phyloP scores from a whole-genome alignment of 2,113 vertebrate genomes.

The Pelecanoides urinatrix region DNA sequence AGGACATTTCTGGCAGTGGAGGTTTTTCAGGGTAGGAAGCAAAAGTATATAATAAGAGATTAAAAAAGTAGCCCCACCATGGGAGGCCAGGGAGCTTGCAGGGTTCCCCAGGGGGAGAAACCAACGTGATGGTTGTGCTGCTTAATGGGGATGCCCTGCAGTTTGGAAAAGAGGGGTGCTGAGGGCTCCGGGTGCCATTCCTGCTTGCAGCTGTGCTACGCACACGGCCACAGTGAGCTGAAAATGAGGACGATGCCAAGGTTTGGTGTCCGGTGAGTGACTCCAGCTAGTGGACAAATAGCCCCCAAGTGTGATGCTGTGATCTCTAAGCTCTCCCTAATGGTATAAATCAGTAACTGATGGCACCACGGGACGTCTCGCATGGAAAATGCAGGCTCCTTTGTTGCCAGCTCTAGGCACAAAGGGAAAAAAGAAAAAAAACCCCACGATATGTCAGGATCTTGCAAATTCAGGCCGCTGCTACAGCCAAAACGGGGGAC shows the following conservation, averaged over 20 bases:
- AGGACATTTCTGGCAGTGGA: background rate
- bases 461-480: background rate
- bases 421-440: background rate
- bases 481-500: background rate
- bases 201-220: accelerated
- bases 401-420: background rate
- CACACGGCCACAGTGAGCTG: background rate
- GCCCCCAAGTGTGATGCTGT: background rate
- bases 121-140: background rate
- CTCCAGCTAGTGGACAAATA: background rate
- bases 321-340: background rate
- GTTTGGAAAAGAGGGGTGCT: background rate
- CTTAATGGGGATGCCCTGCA: background rate
- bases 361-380: background rate
- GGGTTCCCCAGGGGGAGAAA: background rate
- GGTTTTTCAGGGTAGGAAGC: background rate
- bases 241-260: background rate
- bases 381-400: background rate
- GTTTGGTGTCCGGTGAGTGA: background rate
- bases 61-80: background rate
- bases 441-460: background rate
- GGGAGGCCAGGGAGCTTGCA: background rate
- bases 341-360: background rate
- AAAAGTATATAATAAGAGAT: background rate
- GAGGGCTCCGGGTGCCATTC: too few species aligned